phyloP scores from a whole-genome alignment of 2,797 vertebrate genomes.

The Sebastolobus alascanus region DNA sequence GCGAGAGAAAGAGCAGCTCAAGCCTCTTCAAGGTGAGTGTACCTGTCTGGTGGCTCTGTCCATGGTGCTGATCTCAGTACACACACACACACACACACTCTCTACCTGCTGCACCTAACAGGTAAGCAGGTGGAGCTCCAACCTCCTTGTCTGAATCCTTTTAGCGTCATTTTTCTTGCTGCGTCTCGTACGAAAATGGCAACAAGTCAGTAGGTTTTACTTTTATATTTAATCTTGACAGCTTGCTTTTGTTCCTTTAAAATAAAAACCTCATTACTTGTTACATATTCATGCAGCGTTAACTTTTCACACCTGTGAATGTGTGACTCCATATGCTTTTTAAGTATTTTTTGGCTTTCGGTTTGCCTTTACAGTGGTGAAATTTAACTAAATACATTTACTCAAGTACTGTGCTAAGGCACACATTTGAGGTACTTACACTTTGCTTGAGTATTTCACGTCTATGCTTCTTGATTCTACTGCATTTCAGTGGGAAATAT shows the following conservation, averaged over 20 bases:
- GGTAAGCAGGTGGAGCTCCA: conserved; percentile 12
- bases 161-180: background rate
- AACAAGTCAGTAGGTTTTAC: background rate
- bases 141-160: background rate
- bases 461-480: background rate
- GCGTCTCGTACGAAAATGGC: background rate
- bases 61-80: conserved; percentile 76
- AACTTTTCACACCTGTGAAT: background rate
- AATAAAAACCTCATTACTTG: no score
- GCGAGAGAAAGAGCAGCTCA: background rate
- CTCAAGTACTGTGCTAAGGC: background rate
- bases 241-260: no score
- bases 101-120: conserved; percentile 47
- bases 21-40: conserved; percentile 50
- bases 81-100: background rate
- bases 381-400: background rate
- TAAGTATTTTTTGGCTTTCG: background rate
- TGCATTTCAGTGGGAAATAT: background rate
- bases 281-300: no score
- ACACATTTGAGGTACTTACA: background rate
- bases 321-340: background rate
- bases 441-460: background rate
- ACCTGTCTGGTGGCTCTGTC: conserved; percentile 73
- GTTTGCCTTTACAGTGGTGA: background rate
- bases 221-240: background rate